A percentile compares a stretch with the other conserved stretches of the same genome.
phyloP scores from a whole-genome alignment of 2,113 vertebrate genomes.

The Pangasianodon gigas region DNA sequence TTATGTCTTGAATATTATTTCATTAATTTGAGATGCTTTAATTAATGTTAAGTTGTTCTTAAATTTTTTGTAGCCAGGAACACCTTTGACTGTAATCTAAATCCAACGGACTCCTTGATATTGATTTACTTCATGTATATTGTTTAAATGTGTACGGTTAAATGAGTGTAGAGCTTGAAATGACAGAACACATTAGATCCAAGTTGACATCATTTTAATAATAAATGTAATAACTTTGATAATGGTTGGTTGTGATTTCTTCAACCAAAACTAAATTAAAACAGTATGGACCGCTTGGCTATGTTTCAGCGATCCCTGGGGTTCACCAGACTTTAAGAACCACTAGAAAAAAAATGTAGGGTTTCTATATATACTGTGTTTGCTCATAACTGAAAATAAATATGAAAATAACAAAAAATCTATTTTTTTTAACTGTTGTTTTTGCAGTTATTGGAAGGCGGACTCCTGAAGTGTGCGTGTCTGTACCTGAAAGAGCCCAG shows the following conservation, averaged over 20 bases:
- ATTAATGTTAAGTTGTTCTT: background rate
- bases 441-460: slow-evolving; percentile 66
- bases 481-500: slow-evolving; percentile 61
- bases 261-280: background rate
- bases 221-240: background rate
- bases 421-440: background rate
- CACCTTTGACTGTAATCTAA: background rate
- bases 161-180: background rate
- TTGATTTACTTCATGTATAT: background rate
- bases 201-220: background rate
- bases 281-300: too few species aligned
- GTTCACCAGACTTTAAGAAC: too few species aligned
- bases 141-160: background rate
- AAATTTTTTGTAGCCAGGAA: too few species aligned
- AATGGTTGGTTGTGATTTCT: background rate
- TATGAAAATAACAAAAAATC: background rate
- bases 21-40: background rate
- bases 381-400: background rate
- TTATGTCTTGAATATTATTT: background rate
- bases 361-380: too few species aligned
- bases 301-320: too few species aligned
- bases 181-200: background rate
- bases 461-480: slow-evolving; percentile 66
- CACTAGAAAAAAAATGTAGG: too few species aligned
- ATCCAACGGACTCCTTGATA: background rate